These are phyloP conservation scores for Allygus modestus DNA, from an alignment of 2,888 invertebrate species.

Conservation along the genomic window DNA sequence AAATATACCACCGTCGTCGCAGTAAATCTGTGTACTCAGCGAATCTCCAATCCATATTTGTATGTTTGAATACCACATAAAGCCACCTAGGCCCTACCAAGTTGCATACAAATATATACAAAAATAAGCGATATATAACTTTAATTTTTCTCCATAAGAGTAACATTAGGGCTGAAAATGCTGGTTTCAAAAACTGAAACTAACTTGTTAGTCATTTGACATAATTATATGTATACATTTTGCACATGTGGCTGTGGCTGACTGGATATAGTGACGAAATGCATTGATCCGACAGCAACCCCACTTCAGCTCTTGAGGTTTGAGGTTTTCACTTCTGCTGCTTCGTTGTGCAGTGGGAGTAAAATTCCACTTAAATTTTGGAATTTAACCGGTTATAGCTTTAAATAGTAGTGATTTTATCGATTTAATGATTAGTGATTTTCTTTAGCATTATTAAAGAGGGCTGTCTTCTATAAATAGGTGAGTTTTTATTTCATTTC, in stretches of 20 bases:
- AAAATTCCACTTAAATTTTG: background rate
- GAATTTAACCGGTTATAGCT: conserved; percentile 6
- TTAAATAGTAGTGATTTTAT: conserved; percentile 3
- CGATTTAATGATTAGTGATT: conserved; percentile 30
- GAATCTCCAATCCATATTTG: too few species aligned
- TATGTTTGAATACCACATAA: too few species aligned
- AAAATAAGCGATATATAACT: too few species aligned
- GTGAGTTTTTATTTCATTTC: conserved; percentile 6
- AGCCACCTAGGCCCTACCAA: too few species aligned
- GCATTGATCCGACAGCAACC: conserved; percentile 45
- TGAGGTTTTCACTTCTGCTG: conserved; percentile 33
- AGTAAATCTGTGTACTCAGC: too few species aligned
- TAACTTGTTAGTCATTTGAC: background rate
- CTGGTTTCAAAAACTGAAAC: too few species aligned
- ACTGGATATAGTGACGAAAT: conserved; percentile 38
- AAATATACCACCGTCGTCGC: too few species aligned
- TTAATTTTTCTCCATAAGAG: too few species aligned
- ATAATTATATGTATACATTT: conserved; percentile 7
- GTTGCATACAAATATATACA: too few species aligned
- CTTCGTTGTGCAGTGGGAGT: conserved; percentile 30
- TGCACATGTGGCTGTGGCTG: conserved; percentile 24
- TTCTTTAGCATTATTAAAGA: background rate
- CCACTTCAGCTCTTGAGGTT: conserved; percentile 41
- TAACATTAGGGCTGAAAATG: too few species aligned
- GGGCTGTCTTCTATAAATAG: background rate